A percentile compares a stretch with the other conserved stretches of the same genome.
phyloP scores from a whole-genome alignment of 1,140 invertebrate species.

The Drosophila leontia region DNA sequence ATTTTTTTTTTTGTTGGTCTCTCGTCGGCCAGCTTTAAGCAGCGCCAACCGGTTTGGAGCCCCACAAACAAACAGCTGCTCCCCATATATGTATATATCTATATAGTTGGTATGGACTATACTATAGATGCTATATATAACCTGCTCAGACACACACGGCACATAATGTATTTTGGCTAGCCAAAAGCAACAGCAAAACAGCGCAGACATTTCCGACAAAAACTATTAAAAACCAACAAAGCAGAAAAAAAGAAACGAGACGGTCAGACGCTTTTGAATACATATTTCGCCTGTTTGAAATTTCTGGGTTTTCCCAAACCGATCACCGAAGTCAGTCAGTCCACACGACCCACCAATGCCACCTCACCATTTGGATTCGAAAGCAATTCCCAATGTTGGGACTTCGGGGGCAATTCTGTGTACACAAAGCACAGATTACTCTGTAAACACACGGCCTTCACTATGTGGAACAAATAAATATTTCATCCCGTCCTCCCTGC shows the following conservation, averaged over 20 bases:
- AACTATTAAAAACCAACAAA: conserved; percentile 54
- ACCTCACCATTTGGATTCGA: conserved; percentile 21
- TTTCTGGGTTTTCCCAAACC: conserved; percentile 68
- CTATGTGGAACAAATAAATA: conserved; percentile 2
- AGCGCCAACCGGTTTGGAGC: conserved; percentile 48
- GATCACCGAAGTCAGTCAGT: conserved; percentile 17
- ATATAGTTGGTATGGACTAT: conserved; percentile 36
- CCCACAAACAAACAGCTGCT: conserved; percentile 69
- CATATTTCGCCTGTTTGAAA: conserved; percentile 56
- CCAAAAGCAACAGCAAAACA: conserved; percentile 41
- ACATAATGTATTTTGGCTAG: conserved; percentile 44
- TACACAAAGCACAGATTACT: conserved; percentile 20
- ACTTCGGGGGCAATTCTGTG: not conserved
- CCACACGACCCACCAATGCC: conserved; percentile 16
- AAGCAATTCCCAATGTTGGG: conserved; percentile 24
- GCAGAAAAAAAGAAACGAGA: conserved; percentile 36
- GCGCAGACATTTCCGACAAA: conserved; percentile 57
- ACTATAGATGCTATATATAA: conserved; percentile 22
- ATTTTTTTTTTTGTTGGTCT: conserved; percentile 16
- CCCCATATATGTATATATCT: conserved; percentile 24
- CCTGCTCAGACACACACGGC: conserved; percentile 29
- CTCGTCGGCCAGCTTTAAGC: conserved; percentile 32
- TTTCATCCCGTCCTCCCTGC: not conserved
- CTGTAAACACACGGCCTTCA: conserved; percentile 26
- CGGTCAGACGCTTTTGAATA: conserved; percentile 44